Evolutionary conservation across 2,797 vertebrate species (phyloP).

Genomic region (Pempheris klunzingeri): DNA sequence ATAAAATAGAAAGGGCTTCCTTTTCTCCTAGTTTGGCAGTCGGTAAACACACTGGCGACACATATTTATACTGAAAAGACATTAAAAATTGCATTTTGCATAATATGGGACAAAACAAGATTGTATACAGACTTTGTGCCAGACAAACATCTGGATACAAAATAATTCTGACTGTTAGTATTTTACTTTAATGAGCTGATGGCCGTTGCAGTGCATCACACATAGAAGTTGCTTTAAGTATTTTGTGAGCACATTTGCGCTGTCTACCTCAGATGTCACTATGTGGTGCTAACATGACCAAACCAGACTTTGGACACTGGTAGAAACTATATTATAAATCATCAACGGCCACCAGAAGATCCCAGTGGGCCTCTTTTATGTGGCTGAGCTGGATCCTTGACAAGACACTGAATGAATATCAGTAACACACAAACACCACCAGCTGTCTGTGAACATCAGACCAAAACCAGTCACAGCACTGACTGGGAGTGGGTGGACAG

Average conservation of each 20-base stretch:
- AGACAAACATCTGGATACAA: too few relatives aligned
- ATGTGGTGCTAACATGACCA: not conserved
- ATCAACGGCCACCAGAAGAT: too few relatives aligned
- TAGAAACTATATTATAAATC: too few relatives aligned
- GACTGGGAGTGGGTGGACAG: too few relatives aligned
- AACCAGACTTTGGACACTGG: not conserved
- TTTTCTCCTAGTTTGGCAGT: too few relatives aligned
- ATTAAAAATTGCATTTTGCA: too few relatives aligned
- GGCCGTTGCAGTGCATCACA: not conserved
- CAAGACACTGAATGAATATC: not conserved
- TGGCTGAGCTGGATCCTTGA: not conserved
- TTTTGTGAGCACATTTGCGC: not conserved
- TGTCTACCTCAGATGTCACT: not conserved
- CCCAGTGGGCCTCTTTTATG: not conserved
- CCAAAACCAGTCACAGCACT: too few relatives aligned
- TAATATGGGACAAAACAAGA: not conserved
- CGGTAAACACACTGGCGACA: too few relatives aligned
- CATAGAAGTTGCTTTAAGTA: not conserved
- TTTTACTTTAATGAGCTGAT: too few relatives aligned
- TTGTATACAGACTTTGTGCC: not conserved
- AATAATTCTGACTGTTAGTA: too few relatives aligned
- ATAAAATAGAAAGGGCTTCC: too few relatives aligned
- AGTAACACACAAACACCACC: not conserved
- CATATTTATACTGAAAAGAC: too few relatives aligned
- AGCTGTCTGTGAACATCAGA: not conserved